Base-by-base conservation (phyloP, 2,113 vertebrate species). In the Corythornis madagascariensis region DNA sequence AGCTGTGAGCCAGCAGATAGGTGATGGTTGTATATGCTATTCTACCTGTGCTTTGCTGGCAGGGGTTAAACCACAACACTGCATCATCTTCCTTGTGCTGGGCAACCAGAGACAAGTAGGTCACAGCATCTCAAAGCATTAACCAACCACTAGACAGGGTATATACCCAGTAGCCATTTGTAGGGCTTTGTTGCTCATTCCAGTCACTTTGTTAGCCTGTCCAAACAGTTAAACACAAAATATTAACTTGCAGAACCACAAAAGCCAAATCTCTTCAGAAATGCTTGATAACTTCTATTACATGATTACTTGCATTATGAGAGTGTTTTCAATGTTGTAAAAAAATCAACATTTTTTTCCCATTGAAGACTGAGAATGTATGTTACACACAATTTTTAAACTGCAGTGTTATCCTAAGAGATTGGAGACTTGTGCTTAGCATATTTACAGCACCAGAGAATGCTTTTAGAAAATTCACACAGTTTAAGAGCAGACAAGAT, bases 81-180 rank as follows among this genome's bases (percentile, higher is more conserved):
- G 57, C 22, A n/a, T 56, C 35, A 2, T 13, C 63, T 57, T 75
- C 21, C 31, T 61, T 2, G 0, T 45, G 56, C n/a, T 13, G 5
- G 33, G 35, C 28, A 55, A 18, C 60, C 47, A 47, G 31, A 60
- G 52, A 69, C 0, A 3, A 35, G 12, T 16, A 14, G 17, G 65
- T 53, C 70, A 16, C 7, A 43, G 50, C 31, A 22, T 50, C 67
- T 65, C n/a, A 2, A 31, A 74, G 26, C 3, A 0, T 48, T 75
- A n/a, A 33, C 45, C 50, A 50, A 18, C 42, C 40, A 4, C 33
- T 6, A 2, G 11, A 3, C 45, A 10, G 24, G 33, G 20, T 28
- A 3, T 4, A 2, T 13, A 13, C 16, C 18, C 38, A 18, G 2
- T 16, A 25, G 35, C 64, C 7, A 1, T 4, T 17, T 29, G 22